Evolutionary conservation across 2,888 invertebrate species (phyloP).

Genomic region (Pachymerium ferrugineum): DNA sequence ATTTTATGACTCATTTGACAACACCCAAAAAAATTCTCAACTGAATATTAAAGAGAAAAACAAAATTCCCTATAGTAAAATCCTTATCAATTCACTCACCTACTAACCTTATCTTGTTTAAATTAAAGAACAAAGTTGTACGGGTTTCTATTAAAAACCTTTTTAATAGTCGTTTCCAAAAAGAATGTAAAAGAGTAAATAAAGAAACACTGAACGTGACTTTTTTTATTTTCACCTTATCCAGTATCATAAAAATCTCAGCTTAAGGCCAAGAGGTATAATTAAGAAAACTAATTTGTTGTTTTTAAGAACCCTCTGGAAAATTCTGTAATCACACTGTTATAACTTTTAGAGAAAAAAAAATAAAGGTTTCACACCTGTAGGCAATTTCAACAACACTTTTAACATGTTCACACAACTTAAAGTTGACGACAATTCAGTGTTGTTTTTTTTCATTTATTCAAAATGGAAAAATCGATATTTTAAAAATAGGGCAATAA

Average conservation of each 20-base stretch:
- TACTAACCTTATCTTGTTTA: background rate
- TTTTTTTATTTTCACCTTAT: background rate
- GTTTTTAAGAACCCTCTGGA: background rate
- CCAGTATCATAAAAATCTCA: background rate
- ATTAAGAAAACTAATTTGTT: slow-evolving; percentile 13
- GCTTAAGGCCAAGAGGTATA: slow-evolving; percentile 8
- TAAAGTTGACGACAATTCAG: background rate
- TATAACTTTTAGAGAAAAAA: background rate
- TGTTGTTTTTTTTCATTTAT: background rate
- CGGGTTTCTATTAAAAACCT: background rate
- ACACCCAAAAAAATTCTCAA: background rate
- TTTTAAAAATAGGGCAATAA: background rate
- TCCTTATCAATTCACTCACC: background rate
- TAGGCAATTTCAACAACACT: background rate
- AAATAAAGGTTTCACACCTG: background rate
- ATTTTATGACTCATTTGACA: no score
- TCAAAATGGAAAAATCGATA: background rate
- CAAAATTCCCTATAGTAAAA: background rate
- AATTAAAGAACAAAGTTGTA: background rate
- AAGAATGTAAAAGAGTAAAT: background rate
- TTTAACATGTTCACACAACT: background rate
- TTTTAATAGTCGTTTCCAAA: background rate
- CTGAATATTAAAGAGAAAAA: background rate
- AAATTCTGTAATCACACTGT: background rate
- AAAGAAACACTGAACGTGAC: background rate